Evolutionary conservation across 2,797 vertebrate species (phyloP).

Genomic region (Anisognathus igniventris): DNA sequence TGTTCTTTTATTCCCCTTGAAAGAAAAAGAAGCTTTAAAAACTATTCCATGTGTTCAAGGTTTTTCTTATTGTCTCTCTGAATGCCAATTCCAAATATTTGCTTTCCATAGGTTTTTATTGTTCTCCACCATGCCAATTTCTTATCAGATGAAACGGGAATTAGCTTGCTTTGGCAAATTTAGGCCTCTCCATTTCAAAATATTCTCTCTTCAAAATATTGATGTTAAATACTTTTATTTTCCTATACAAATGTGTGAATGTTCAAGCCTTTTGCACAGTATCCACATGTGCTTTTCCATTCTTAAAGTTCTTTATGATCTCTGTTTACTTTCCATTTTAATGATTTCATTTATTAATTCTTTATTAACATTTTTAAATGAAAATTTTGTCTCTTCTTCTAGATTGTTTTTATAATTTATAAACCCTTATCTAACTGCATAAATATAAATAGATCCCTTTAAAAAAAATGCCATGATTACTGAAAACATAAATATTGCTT

Average conservation of each 20-base stretch:
- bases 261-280: not conserved
- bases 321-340: not conserved
- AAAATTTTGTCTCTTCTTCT: not conserved
- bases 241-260: not conserved
- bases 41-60: not conserved
- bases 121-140: not conserved
- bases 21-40: not conserved
- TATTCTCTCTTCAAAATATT: not conserved
- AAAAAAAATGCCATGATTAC: not conserved
- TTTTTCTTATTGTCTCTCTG: not conserved
- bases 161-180: not conserved
- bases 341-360: not conserved
- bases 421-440: not conserved
- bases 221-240: not conserved
- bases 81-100: not conserved
- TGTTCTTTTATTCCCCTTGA: not conserved
- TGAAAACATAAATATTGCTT: not conserved
- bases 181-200: not conserved
- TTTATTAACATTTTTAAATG: not conserved
- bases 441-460: not conserved
- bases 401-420: not conserved
- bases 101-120: not conserved
- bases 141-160: not conserved
- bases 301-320: not conserved
- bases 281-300: not conserved